Evolutionary conservation across 64 coral and sea anemone species (phyloP), one percentile per base, ranked within the genome.

Genomic region (Orbicella faveolata): DNA sequence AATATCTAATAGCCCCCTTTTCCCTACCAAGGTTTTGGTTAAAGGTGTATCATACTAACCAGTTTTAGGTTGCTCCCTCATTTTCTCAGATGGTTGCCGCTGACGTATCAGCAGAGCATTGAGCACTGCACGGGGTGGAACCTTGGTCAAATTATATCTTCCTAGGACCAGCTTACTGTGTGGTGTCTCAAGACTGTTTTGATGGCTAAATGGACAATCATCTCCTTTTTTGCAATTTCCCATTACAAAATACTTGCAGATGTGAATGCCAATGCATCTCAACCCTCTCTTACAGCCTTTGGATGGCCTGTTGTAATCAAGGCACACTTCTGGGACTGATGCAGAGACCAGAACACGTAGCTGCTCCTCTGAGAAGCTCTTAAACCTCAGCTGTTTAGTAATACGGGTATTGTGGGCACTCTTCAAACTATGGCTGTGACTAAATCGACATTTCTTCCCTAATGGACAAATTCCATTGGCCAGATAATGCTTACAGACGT

Each of bases 401-500:
- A 89, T 80, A 14, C 57, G 67, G 59, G 61, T 84, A n/a, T 85
- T 85, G 82, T 85, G 82, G 15, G 20, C 21, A 37, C 93, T 93
- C 10, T 81, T 89, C 0, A 79, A 72, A 61, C 84, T 89, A 35
- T 79, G 76, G 6, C 93, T 76, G 34, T 88, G 73, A 48, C 90
- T 92, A 34, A 67, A 88, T 1, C 67, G 76, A 2, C 54, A 81
- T 70, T 89, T 93, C 34, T 81, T 82, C 17, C 20, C 83, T 18
- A 92, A 77, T 34, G 57, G 52, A 79, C 95, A 96, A 4, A 78
- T 55, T 10, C 88, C 91, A 57, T 80, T 92, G 10, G 95, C 77
- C 39, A 96, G 81, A 63, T 83, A 90, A 11, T 67, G 70, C 52
- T 87, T 86, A 34, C 95, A 96, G 25, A 96, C 70, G 75, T 96